Conservation (phyloP, 2,888 invertebrate genomes). For the Tryphoninae sp. region DNA sequence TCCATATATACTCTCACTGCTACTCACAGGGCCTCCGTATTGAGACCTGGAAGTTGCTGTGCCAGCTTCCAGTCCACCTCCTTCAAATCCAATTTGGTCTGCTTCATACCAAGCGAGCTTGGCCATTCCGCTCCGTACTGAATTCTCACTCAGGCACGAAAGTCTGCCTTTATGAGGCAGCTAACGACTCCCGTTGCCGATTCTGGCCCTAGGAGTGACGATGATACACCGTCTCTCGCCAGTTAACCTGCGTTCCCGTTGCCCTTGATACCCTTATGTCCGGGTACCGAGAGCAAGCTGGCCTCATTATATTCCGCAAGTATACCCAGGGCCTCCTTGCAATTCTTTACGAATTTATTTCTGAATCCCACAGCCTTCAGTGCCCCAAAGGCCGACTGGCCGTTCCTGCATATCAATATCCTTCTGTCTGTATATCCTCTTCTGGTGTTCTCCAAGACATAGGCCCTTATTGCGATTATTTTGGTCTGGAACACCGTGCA, state of each 20-base stretch:
- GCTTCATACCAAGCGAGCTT: background rate
- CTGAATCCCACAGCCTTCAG: background rate
- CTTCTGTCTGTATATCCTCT: conserved; percentile 17
- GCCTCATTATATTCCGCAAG: conserved; percentile 29
- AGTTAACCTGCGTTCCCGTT: conserved; percentile 35
- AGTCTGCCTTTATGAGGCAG: background rate
- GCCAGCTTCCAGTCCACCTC: background rate
- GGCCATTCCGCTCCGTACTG: background rate
- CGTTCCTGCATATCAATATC: background rate
- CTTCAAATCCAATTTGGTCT: background rate
- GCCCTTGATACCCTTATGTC: conserved; percentile 26
- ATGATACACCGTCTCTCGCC: background rate
- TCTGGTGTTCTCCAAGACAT: background rate
- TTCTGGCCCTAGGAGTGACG: background rate
- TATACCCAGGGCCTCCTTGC: conserved; percentile 6
- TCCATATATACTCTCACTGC: background rate
- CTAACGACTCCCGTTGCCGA: background rate
- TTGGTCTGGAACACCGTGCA: conserved; percentile 32
- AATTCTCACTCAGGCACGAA: background rate
- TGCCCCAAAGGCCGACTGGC: conserved; percentile 1
- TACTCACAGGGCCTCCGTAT: background rate
- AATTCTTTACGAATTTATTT: conserved; percentile 14
- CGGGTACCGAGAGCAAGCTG: conserved; percentile 28
- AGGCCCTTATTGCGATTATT: background rate
- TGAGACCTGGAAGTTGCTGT: background rate